These are phyloP conservation scores for Mustela lutreola DNA, from an alignment of 2,113 vertebrate species.

Conservation along the genomic window DNA sequence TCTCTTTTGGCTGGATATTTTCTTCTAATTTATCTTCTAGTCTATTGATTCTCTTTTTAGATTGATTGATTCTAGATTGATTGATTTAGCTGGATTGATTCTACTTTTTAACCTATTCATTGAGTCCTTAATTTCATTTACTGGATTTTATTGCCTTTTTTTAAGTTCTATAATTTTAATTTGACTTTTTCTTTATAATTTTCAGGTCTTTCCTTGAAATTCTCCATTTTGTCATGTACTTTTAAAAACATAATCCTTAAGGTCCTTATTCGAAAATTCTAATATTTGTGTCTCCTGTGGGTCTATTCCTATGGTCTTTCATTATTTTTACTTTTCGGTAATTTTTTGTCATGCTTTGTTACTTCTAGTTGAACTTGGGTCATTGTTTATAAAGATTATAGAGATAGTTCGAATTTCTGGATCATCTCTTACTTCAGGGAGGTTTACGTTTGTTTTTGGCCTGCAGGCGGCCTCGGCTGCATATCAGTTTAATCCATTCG, in stretches of 20 bases:
- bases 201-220: neutral
- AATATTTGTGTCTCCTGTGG: neutral
- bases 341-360: neutral
- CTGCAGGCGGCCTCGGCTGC: neutral
- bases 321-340: neutral
- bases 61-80: neutral
- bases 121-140: constrained; percentile 15
- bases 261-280: neutral
- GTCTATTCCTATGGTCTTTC: neutral
- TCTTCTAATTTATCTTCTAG: neutral
- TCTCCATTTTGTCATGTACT: neutral
- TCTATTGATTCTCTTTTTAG: neutral
- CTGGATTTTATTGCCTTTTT: neutral
- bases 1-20: neutral
- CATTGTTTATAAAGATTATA: neutral
- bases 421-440: neutral
- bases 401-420: neutral
- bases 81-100: neutral
- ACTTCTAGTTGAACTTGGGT: neutral
- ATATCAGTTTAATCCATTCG: neutral
- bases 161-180: neutral
- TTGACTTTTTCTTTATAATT: neutral
- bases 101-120: neutral
- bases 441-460: neutral
- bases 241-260: neutral